Base-by-base conservation (phyloP, 2,888 invertebrate species). In the Tinea pellionella region DNA sequence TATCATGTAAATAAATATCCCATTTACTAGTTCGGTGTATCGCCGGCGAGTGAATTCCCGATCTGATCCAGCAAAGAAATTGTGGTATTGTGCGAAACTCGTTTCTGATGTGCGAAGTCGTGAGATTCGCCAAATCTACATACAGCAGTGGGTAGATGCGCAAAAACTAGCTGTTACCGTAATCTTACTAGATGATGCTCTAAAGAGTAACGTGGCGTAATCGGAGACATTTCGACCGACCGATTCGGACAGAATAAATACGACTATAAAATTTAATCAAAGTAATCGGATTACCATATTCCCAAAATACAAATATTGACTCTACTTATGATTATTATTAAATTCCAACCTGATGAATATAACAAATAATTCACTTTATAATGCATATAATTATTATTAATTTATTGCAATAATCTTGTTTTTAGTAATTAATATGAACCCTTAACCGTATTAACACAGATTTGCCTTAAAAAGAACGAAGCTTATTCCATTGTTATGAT, bases 1-100 rank as follows among this genome's bases (percentile, higher is more conserved):
- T 75, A 74, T 76, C 73, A 81, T 80, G 81, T 82, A 81, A 74
- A 74, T 73, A 69, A 81, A 80, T 76, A 74, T 77, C 73, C 71
- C 72, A 70, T 74, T 69, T 74, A 71, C 72, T 70, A 74, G 73
- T 71, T 78, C 78, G 78, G 80, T 80, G 80, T 78, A 68, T 57
- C 64, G 69, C 72, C 69, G 68, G 73, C 71, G 72, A 73, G 71
- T 13, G 30, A 18, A 24, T 73, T 72, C 67, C 68, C 71, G 76
- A 75, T 79, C 75, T 69, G 70, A 74, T 77, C 72, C 71, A 71
- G 74, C 67, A 72, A 80, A 80, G 77, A 78, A 80, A 77, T 78
- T 75, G 74, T 74, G 70, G 68, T 77, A 76, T 78, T 80, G 77
- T 79, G 76, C 75, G 67, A 74, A 81, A 79, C 80, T 72, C 72